A percentile compares a stretch with the other conserved stretches of the same genome.
Conservation (phyloP, 1,140 invertebrate species). For the Agraylea sexmaculata region DNA sequence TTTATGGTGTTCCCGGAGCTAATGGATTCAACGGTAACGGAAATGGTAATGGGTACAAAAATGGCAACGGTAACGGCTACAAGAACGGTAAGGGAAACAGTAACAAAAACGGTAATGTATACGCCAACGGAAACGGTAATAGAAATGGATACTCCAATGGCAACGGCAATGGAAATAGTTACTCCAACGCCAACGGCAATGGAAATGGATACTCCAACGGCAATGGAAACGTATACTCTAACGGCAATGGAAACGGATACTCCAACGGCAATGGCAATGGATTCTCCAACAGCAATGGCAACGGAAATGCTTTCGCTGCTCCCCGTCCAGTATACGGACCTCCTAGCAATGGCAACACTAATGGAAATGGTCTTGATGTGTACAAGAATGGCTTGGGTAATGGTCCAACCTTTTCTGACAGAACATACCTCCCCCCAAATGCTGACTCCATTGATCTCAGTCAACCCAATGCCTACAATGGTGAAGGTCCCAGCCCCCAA, state of each 20-base stretch:
- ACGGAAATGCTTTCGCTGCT: constrained; percentile 2
- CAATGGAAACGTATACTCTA: constrained; percentile 2
- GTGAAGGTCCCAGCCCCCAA: constrained; percentile 1
- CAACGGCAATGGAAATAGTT: constrained; percentile 7
- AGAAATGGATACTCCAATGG: neutral
- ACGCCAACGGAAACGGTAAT: constrained; percentile 8
- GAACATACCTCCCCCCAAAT: constrained; percentile 4
- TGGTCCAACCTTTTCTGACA: neutral
- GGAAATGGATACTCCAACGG: constrained; percentile 6
- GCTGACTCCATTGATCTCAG: neutral
- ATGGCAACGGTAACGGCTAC: constrained; percentile 8
- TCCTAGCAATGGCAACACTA: constrained; percentile 2
- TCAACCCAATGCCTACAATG: constrained; percentile 2
- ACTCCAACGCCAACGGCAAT: constrained; percentile 4
- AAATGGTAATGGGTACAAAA: constrained; percentile 9
- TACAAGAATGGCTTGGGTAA: constrained; percentile 6
- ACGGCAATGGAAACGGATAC: neutral
- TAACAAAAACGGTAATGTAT: too few species aligned
- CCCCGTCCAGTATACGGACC: too few species aligned
- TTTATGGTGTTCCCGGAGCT: too few species aligned
- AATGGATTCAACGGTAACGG: constrained; percentile 12
- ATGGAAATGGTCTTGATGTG: too few species aligned
- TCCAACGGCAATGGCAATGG: constrained; percentile 9
- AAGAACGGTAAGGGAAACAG: too few species aligned
- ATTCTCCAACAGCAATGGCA: constrained; percentile 2